Percentiles rank a stretch among this genome's conserved stretches.
phyloP scores from a whole-genome alignment of 2,113 vertebrate species.

The Paracanthobrama guichenoti region DNA sequence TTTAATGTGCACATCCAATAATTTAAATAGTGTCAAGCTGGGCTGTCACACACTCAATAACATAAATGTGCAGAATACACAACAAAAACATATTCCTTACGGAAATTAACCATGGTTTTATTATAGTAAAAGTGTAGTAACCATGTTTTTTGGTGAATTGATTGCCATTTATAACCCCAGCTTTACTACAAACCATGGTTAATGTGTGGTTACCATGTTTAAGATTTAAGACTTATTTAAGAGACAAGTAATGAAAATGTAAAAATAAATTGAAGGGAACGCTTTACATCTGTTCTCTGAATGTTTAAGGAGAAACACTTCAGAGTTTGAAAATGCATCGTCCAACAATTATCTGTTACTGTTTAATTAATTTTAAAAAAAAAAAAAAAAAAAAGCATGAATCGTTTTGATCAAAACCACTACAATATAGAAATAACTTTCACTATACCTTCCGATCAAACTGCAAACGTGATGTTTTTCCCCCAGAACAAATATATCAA shows the following conservation, averaged over 20 bases:
- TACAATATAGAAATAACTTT: background rate
- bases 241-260: background rate
- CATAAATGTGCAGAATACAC: too few relatives aligned
- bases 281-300: background rate
- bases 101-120: too few relatives aligned
- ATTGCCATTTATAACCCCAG: too few relatives aligned
- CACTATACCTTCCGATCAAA: background rate
- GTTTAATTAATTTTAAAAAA: background rate
- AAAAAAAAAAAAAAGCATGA: background rate
- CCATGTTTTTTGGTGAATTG: too few relatives aligned
- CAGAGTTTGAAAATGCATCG: background rate
- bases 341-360: too few relatives aligned
- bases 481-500: background rate
- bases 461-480: background rate
- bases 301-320: background rate
- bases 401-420: background rate
- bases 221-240: background rate
- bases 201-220: too few relatives aligned
- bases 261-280: background rate
- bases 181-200: too few relatives aligned
- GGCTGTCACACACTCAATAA: too few relatives aligned
- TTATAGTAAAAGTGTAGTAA: too few relatives aligned
- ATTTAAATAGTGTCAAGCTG: too few relatives aligned
- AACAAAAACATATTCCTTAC: too few relatives aligned
- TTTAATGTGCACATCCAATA: too few relatives aligned